Evolutionary conservation across 2,888 invertebrate species (phyloP).

Genomic region (Dysmachus trigonus): DNA sequence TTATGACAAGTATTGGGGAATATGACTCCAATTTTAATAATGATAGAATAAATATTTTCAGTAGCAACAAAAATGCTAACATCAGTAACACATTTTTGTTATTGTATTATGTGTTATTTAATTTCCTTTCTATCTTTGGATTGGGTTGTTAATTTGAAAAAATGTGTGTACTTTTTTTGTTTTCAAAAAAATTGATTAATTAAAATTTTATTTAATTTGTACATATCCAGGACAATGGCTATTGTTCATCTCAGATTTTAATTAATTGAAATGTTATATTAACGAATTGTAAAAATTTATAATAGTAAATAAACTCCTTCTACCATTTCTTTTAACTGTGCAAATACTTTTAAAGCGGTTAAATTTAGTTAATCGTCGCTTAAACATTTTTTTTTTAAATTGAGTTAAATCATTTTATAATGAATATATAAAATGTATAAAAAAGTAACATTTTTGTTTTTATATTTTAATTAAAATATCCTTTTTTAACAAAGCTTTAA

Average conservation of each 20-base stretch:
- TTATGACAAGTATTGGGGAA: too few relatives aligned
- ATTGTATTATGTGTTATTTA: neutral
- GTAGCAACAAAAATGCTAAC: too few relatives aligned
- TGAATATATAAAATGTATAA: neutral
- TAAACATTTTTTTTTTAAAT: neutral
- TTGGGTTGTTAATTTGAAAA: neutral
- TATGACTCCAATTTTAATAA: neutral
- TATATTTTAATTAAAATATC: constrained; percentile 4
- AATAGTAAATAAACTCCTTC: constrained; percentile 1
- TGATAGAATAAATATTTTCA: too few relatives aligned
- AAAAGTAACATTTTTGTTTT: constrained; percentile 13
- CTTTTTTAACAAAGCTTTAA: constrained; percentile 21
- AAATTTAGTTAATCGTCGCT: constrained; percentile 4
- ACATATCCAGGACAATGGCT: neutral
- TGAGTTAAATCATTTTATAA: neutral
- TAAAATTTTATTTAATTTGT: neutral
- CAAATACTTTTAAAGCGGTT: constrained; percentile 29
- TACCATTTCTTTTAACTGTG: constrained; percentile 15
- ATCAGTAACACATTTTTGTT: neutral
- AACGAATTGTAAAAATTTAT: neutral
- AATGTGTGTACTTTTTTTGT: neutral
- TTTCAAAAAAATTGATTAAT: neutral
- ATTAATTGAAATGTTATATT: neutral
- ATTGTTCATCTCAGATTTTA: neutral
- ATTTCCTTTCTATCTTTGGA: neutral